These are phyloP conservation scores for Isoperla grammatica DNA, from an alignment of 2,888 invertebrate species.

Conservation along the genomic window DNA sequence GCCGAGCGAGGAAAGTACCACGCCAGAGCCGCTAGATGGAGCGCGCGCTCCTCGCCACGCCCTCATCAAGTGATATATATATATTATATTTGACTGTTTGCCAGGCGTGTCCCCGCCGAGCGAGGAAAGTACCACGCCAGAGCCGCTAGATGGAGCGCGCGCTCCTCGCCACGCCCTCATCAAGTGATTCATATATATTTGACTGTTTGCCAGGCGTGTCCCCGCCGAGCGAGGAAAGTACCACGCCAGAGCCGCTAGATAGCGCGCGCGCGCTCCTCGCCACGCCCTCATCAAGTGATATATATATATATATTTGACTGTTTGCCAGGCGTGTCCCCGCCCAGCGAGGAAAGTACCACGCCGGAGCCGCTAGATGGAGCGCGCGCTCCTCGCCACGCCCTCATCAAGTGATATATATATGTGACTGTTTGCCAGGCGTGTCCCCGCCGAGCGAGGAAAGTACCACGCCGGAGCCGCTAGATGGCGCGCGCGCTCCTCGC, in stretches of 20 bases:
- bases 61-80: constrained; percentile 47
- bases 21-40: constrained; percentile 19
- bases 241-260: constrained; percentile 20
- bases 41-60: constrained; percentile 43
- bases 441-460: constrained; percentile 34
- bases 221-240: constrained; percentile 31
- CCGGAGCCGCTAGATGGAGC: constrained; percentile 17
- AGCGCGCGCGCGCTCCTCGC: constrained; percentile 40
- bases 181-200: too few relatives aligned
- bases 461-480: constrained; percentile 20
- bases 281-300: constrained; percentile 47
- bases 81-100: too few relatives aligned
- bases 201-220: constrained; percentile 42
- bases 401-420: constrained; percentile 48
- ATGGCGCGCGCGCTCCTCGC: constrained; percentile 40
- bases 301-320: too few relatives aligned
- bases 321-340: constrained; percentile 41
- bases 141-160: constrained; percentile 32
- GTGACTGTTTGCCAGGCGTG: constrained; percentile 38
- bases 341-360: constrained; percentile 21
- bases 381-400: constrained; percentile 44
- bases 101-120: constrained; percentile 39
- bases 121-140: constrained; percentile 23
- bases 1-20: constrained; percentile 25
- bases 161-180: constrained; percentile 45